These are phyloP conservation scores for Pteronotus mesoamericanus DNA, from an alignment of 2,797 vertebrate genomes.

Conservation along the genomic window DNA sequence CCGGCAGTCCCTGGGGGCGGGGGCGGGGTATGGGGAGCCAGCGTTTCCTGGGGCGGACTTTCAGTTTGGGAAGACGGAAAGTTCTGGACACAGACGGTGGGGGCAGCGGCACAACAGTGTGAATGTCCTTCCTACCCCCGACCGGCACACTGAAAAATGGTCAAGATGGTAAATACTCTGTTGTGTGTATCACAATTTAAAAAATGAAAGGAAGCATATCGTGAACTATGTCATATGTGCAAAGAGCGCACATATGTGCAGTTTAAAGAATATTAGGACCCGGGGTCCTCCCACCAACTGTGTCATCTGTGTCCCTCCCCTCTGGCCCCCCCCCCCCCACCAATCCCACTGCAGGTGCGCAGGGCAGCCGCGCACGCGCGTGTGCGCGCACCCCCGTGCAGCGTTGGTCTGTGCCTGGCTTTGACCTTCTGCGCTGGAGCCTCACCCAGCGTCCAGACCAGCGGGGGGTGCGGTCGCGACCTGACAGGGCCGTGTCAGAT, in stretches of 20 bases:
- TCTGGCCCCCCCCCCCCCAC: neutral
- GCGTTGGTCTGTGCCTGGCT: neutral
- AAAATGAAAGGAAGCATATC: neutral
- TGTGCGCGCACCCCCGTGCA: rapidly evolving
- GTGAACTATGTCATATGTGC: too few species aligned
- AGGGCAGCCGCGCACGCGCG: rapidly evolving
- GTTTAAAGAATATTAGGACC: too few species aligned
- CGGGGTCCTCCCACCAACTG: rapidly evolving
- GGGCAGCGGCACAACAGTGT: rapidly evolving
- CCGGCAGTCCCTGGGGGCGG: rapidly evolving
- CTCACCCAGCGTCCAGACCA: rapidly evolving
- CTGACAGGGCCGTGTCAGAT: rapidly evolving
- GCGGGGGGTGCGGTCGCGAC: too few species aligned
- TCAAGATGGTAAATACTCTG: neutral
- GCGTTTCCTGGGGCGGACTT: neutral
- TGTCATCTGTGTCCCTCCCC: neutral
- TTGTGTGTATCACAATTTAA: neutral
- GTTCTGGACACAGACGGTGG: neutral
- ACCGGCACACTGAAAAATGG: neutral
- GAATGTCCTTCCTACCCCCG: too few species aligned
- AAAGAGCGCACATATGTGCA: neutral
- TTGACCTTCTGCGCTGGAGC: neutral
- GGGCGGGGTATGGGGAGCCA: rapidly evolving
- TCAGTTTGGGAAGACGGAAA: neutral
- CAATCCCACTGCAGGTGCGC: rapidly evolving